Conservation (phyloP, 2,113 vertebrate genomes). For the Ochotona princeps region DNA sequence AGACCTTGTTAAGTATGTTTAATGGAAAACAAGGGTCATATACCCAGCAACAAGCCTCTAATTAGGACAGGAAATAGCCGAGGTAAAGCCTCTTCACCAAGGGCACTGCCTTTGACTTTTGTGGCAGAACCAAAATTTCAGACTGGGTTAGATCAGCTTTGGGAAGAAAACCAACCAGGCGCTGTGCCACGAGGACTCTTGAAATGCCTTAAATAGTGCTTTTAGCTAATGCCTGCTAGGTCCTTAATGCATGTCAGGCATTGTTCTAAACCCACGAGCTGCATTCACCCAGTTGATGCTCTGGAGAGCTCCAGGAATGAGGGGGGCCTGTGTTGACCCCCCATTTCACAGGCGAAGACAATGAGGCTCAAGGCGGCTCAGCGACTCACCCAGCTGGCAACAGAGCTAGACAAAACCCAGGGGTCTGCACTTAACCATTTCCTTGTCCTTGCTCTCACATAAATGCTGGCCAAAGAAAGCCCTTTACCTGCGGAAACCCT, state of each 20-base stretch:
- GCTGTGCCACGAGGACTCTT: neutral
- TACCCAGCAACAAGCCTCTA: slow-evolving; percentile 61
- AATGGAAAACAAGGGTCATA: slow-evolving; percentile 59
- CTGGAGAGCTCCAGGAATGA: too few species aligned
- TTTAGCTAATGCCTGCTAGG: neutral
- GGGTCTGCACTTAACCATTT: neutral
- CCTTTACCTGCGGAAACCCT: neutral
- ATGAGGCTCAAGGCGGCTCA: neutral
- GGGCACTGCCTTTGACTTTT: slow-evolving; percentile 67
- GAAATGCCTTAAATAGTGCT: neutral
- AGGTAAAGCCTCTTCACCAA: slow-evolving; percentile 36
- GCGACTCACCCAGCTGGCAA: neutral
- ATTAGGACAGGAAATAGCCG: slow-evolving; percentile 70
- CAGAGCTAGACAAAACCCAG: neutral
- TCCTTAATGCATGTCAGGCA: neutral
- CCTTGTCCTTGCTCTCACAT: neutral
- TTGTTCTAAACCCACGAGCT: neutral
- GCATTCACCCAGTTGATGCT: neutral
- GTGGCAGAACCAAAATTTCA: slow-evolving; percentile 62
- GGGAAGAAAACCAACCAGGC: slow-evolving; percentile 28
- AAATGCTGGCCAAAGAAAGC: neutral
- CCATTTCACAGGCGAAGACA: neutral
- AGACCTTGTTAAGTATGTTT: slow-evolving; percentile 53
- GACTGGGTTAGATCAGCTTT: slow-evolving; percentile 47
- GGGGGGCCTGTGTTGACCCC: too few species aligned